Evolutionary conservation across 2,113 vertebrate species (phyloP).

Genomic region (Atherinomorus stipes): DNA sequence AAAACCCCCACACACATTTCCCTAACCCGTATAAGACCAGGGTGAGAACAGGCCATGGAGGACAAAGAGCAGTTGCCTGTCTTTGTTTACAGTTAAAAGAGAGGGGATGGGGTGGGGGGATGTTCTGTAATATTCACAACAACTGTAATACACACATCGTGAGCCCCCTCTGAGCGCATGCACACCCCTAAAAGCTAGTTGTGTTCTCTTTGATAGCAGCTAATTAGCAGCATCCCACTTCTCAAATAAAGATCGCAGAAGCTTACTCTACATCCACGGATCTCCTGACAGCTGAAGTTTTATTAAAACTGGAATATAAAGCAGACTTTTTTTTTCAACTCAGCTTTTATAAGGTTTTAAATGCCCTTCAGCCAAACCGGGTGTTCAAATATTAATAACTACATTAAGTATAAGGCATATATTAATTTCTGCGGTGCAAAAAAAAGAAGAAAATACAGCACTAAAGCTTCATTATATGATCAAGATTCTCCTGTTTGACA

Average conservation of each 20-base stretch:
- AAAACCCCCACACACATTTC: neutral
- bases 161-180: neutral
- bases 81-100: constrained; percentile 48
- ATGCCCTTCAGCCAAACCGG: constrained; percentile 26
- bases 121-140: neutral
- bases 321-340: constrained; percentile 14
- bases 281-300: constrained; percentile 27
- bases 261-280: constrained; percentile 1
- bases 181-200: constrained; percentile 26
- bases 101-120: neutral
- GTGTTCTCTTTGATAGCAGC: constrained; percentile 25
- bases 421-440: constrained; percentile 32
- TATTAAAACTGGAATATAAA: constrained; percentile 32
- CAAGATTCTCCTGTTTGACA: neutral
- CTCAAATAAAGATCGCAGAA: constrained; percentile 38
- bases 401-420: constrained; percentile 47
- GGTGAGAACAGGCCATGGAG: constrained; percentile 29
- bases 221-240: constrained; percentile 49
- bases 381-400: constrained; percentile 63
- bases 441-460: constrained; percentile 10
- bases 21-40: constrained; percentile 34
- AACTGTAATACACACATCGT: constrained; percentile 2
- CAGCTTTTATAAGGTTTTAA: constrained; percentile 39
- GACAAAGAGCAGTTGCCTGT: constrained; percentile 45
- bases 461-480: neutral